Conservation (phyloP, 2,113 vertebrate genomes). For the Lepus americanus region DNA sequence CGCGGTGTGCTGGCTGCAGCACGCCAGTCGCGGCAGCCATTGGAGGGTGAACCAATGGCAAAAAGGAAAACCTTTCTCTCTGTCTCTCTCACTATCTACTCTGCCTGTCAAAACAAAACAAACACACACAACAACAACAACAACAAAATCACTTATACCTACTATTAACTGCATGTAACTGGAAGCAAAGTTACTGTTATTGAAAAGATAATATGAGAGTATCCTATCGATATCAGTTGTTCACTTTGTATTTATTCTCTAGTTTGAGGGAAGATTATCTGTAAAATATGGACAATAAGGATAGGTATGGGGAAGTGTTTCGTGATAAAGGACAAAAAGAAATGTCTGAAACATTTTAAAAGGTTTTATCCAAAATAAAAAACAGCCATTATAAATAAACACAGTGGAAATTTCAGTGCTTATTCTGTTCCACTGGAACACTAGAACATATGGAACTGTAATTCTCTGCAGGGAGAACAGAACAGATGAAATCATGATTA, state of each 20-base stretch:
- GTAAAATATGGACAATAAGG: not conserved
- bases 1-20: no score
- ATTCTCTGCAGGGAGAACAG: not conserved
- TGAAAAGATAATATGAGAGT: not conserved
- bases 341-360: not conserved
- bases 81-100: no score
- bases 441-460: not conserved
- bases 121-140: no score
- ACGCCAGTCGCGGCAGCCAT: no score
- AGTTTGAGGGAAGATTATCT: not conserved
- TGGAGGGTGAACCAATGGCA: no score
- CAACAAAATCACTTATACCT: not conserved
- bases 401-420: not conserved
- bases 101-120: no score
- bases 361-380: not conserved
- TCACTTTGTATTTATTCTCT: not conserved
- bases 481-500: not conserved
- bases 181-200: not conserved
- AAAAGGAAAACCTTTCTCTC: no score
- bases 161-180: not conserved
- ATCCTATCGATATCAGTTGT: not conserved
- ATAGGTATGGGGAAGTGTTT: not conserved
- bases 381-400: not conserved
- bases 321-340: not conserved
- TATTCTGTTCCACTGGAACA: not conserved